A percentile compares a stretch with the other conserved stretches of the same genome.
Evolutionary conservation across 2,888 invertebrate genomes (phyloP).

Genomic region (Dioctria rufipes): DNA sequence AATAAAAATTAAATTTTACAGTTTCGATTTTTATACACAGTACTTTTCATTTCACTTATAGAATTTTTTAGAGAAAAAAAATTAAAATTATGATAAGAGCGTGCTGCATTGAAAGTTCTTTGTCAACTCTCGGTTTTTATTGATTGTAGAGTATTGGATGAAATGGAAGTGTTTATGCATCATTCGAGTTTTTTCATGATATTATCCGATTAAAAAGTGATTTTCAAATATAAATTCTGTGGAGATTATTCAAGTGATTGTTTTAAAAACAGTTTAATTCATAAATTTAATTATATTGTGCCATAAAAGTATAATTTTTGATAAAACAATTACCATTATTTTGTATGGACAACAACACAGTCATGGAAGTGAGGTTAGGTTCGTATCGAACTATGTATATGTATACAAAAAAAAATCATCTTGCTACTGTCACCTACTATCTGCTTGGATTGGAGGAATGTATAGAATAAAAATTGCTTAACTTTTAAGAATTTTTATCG

Average conservation of each 20-base stretch:
- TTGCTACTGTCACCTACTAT: conserved; percentile 12
- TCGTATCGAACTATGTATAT: conserved; percentile 16
- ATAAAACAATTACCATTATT: conserved; percentile 6
- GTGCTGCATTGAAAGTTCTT: not conserved
- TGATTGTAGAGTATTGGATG: conserved; percentile 8
- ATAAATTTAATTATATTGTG: not conserved
- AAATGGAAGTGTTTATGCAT: conserved; percentile 15
- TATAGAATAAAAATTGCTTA: too few relatives aligned
- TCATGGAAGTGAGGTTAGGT: conserved; percentile 50
- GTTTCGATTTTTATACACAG: too few relatives aligned
- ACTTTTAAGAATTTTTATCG: too few relatives aligned
- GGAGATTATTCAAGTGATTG: not conserved
- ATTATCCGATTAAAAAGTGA: not conserved
- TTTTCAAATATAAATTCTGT: not conserved
- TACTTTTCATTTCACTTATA: too few relatives aligned
- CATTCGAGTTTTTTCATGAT: not conserved
- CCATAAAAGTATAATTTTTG: not conserved
- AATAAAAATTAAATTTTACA: too few relatives aligned
- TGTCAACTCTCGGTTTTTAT: conserved; percentile 18
- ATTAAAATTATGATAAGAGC: too few relatives aligned
- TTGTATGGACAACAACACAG: not conserved
- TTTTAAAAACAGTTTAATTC: conserved; percentile 37
- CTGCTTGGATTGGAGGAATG: not conserved
- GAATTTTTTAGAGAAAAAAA: too few relatives aligned
- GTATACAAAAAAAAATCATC: not conserved